Percentiles rank a stretch among this genome's conserved stretches.
These are phyloP conservation scores for Azorinus chamasolen DNA, from an alignment of 2,888 invertebrate species.

Conservation along the genomic window DNA sequence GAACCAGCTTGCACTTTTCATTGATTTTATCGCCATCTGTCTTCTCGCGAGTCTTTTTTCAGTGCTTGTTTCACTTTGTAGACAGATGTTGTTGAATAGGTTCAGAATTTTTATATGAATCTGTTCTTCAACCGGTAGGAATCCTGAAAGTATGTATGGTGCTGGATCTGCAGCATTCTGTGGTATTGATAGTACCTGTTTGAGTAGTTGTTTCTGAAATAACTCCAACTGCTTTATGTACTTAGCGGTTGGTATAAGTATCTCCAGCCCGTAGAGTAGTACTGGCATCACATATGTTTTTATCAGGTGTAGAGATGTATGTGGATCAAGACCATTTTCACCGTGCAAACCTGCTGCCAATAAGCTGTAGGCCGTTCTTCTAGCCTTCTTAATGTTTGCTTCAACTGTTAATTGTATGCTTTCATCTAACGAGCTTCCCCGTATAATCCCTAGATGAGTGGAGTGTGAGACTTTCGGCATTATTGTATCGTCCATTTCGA, in stretches of 20 bases:
- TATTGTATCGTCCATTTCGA: background rate
- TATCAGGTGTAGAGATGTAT: constrained; percentile 15
- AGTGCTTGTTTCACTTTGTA: background rate
- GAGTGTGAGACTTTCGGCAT: constrained; percentile 9
- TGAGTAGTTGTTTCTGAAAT: constrained; percentile 11
- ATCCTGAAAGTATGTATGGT: constrained; percentile 18
- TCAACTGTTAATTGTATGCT: background rate
- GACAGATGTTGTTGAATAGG: constrained; percentile 24
- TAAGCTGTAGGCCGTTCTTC: constrained; percentile 5
- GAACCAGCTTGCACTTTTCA: constrained; percentile 27
- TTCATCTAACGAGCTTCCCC: background rate
- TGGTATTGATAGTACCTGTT: constrained; percentile 23
- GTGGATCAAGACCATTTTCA: constrained; percentile 12
- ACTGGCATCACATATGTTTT: constrained; percentile 25
- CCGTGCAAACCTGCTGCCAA: constrained; percentile 22
- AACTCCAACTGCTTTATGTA: constrained; percentile 14
- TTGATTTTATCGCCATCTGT: constrained; percentile 17
- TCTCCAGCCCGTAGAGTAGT: constrained; percentile 21
- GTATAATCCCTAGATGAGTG: constrained; percentile 8
- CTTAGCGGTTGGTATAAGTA: constrained; percentile 6
- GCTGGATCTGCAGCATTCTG: constrained; percentile 23
- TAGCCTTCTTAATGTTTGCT: constrained; percentile 16
- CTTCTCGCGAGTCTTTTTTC: constrained; percentile 14
- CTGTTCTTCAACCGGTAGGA: constrained; percentile 22
- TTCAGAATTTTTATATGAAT: constrained; percentile 17